These are phyloP conservation scores for Strix uralensis DNA, from an alignment of 2,113 vertebrate genomes.

Conservation along the genomic window DNA sequence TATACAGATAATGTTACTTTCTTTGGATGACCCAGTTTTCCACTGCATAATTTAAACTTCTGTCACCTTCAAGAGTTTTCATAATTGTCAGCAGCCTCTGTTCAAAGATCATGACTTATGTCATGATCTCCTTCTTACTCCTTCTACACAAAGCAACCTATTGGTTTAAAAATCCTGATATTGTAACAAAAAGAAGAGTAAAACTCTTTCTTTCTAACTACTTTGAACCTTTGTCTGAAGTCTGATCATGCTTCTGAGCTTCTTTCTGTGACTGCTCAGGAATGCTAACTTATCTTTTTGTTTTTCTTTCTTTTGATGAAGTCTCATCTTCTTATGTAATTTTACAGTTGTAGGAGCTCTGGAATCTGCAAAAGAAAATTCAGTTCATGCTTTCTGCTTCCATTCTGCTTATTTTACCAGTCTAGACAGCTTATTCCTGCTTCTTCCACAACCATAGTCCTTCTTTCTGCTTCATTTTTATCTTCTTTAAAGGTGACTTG, in stretches of 20 bases:
- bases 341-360: not conserved
- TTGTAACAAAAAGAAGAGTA: not conserved
- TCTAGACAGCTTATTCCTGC: not conserved
- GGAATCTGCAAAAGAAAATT: not conserved
- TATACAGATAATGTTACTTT: not conserved
- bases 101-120: not conserved
- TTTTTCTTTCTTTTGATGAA: not conserved
- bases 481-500: not conserved
- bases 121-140: not conserved
- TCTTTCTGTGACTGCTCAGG: not conserved
- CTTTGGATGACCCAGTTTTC: not conserved
- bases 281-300: not conserved
- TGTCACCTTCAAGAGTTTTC: not conserved
- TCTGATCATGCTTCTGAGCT: not conserved
- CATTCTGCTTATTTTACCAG: not conserved
- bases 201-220: not conserved
- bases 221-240: not conserved
- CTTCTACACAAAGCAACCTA: not conserved
- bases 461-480: not conserved
- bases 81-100: not conserved
- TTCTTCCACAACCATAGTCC: not conserved
- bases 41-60: not conserved
- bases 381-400: not conserved
- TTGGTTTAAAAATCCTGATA: not conserved
- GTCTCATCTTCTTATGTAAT: not conserved